phyloP scores from a whole-genome alignment of 2,113 vertebrate species.

The Ploceus nigricollis region DNA sequence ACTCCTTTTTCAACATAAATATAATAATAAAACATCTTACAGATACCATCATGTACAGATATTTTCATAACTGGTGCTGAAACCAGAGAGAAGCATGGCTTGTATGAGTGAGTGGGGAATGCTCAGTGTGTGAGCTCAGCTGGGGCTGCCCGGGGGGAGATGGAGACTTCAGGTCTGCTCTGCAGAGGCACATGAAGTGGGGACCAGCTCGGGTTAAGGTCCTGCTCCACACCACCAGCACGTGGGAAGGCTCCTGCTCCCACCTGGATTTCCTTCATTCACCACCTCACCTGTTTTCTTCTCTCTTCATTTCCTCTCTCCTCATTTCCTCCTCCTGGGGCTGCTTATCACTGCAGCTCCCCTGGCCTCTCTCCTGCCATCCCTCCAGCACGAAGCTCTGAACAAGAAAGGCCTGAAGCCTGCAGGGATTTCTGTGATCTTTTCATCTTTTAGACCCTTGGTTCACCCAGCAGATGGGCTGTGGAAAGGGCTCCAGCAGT shows the following conservation, averaged over 20 bases:
- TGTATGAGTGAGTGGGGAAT: neutral
- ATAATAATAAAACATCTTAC: neutral
- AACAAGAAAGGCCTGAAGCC: neutral
- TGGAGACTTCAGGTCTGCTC: neutral
- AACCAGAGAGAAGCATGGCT: neutral
- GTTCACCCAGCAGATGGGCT: neutral
- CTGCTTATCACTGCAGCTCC: neutral
- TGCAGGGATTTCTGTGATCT: neutral
- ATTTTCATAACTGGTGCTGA: neutral
- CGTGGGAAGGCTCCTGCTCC: neutral
- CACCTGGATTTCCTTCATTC: neutral
- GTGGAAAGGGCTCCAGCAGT: neutral
- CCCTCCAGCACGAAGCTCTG: neutral
- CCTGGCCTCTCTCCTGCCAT: neutral
- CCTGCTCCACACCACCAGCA: neutral
- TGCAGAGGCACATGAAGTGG: neutral
- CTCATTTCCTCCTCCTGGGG: neutral
- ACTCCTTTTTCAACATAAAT: neutral
- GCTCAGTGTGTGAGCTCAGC: neutral
- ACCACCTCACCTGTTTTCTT: neutral
- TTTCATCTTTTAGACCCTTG: neutral
- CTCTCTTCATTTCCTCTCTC: neutral
- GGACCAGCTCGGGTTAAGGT: neutral
- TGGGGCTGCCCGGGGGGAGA: neutral
- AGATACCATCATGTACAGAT: neutral